Percentiles rank a stretch among this genome's conserved stretches.
Evolutionary conservation across 2,113 vertebrate species (phyloP).

Genomic region (Stigmatopora argus): DNA sequence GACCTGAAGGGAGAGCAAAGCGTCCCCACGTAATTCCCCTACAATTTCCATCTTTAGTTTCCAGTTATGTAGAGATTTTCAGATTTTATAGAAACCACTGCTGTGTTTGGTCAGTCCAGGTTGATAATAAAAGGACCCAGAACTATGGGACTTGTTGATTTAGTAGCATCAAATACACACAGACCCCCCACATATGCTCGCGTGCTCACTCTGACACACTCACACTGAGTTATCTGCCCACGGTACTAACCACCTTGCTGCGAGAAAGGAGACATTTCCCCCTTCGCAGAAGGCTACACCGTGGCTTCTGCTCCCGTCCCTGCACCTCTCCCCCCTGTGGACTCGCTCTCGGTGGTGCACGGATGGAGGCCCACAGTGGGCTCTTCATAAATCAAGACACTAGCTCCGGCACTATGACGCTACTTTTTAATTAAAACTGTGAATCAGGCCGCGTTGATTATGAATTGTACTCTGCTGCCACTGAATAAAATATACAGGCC

Average conservation of each 20-base stretch:
- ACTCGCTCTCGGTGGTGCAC: constrained; percentile 38
- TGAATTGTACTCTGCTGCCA: constrained; percentile 62
- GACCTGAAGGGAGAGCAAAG: too few relatives aligned
- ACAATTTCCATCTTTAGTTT: not conserved
- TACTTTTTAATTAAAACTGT: constrained; percentile 73
- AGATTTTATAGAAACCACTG: not conserved
- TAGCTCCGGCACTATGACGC: constrained; percentile 54
- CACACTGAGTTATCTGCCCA: constrained; percentile 14
- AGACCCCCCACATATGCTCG: constrained; percentile 12
- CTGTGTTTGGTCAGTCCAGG: not conserved
- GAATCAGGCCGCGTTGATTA: constrained; percentile 68
- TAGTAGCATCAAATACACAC: not conserved
- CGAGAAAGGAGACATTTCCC: constrained; percentile 31
- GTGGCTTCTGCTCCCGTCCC: constrained; percentile 6
- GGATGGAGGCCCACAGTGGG: constrained; percentile 40
- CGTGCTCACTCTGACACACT: constrained; percentile 11
- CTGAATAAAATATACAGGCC: constrained; percentile 65
- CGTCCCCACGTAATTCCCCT: too few relatives aligned
- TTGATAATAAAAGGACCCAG: not conserved
- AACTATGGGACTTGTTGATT: not conserved
- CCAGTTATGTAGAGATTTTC: not conserved
- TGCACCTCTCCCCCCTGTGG: constrained; percentile 8
- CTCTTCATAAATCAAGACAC: constrained; percentile 65
- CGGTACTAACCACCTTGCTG: constrained; percentile 32
- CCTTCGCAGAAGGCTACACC: constrained; percentile 9